Base-by-base conservation (phyloP, 2,113 vertebrate genomes). In the Bubo bubo region DNA sequence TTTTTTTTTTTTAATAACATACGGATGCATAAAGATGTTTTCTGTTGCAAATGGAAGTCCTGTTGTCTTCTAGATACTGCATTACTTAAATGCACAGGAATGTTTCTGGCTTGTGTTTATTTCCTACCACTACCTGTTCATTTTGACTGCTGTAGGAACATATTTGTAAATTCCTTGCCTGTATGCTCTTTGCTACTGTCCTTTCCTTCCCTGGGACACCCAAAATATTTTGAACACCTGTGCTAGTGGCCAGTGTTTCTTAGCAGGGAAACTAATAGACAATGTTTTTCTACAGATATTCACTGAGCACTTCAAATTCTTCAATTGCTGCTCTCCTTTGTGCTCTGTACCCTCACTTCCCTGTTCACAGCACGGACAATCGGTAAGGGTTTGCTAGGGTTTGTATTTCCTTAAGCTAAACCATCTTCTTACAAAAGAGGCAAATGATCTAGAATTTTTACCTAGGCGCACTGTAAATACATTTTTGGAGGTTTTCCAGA, bases 291-390 rank as follows among this genome's bases (percentile, higher is more conserved):
- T 77, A 10, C 96, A 99, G 99, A 81, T 99, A 99, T 70, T 99
- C 99, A 7, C 95, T 99, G 88, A 99, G 99, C 97, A 99, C 99
- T 10, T 99, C 99, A 9, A 99, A 99, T 96, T 99, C 99, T 12
- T 99, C 99, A 55, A 99, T 99, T 18, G 99, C 99, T 28, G 99
- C 99, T 62, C 98, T 99, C 16, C 99, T 99, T 28, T 99, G 99
- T 80, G 99, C 99, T 37, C 98, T 99, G 34, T 99, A 99, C 94
- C 99, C 99, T 10, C 99, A 99, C 89, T 99, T 99, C 90, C 99
- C 99, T 5, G 99, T 99, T 79, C 99, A 99, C 97, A 99, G 99
- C 94, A 99, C 99, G 2, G 99, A 99, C 96, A 99, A 99, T 96
- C 98, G 99, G 99, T 99, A 98, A 98, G 97, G 53, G 26, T 45